These are phyloP conservation scores for Alloscopus bannaensis DNA, from an alignment of 2,888 invertebrate species.

Conservation along the genomic window DNA sequence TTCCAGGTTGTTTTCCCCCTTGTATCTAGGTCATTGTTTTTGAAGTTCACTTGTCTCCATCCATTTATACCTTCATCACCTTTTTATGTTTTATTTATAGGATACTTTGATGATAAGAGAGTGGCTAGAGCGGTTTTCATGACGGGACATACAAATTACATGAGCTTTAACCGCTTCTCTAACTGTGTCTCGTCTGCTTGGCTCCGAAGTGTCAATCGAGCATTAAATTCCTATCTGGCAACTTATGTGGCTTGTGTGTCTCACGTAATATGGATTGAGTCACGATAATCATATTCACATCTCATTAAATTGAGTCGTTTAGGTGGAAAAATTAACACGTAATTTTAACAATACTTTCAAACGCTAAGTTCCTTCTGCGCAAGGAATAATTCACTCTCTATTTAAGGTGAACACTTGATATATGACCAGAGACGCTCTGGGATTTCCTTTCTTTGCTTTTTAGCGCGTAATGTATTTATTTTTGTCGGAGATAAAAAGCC, in stretches of 20 bases:
- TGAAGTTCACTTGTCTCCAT: constrained; percentile 55
- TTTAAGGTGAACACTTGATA: constrained; percentile 8
- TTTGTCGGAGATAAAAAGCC: constrained; percentile 4
- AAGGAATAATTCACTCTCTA: background rate
- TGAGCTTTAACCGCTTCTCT: constrained; percentile 15
- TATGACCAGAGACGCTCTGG: background rate
- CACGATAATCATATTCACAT: constrained; percentile 33
- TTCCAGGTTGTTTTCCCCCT: too few species aligned
- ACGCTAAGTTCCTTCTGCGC: background rate
- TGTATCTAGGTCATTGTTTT: constrained; percentile 56
- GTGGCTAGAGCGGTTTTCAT: background rate
- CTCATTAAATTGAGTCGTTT: constrained; percentile 61
- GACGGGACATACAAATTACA: constrained; percentile 17
- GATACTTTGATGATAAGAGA: constrained; percentile 1
- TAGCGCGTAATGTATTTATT: constrained; percentile 1
- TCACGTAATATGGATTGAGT: background rate
- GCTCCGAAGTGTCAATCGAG: constrained; percentile 43
- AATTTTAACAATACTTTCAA: background rate
- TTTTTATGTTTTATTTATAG: constrained; percentile 33
- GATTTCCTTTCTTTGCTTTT: background rate
- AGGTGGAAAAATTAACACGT: constrained; percentile 56
- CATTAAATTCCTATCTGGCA: constrained; percentile 21
- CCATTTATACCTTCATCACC: constrained; percentile 49
- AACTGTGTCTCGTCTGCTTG: constrained; percentile 36
- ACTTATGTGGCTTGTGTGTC: background rate